Base-by-base conservation (phyloP, 2,113 vertebrate genomes). In the Carassius auratus region DNA sequence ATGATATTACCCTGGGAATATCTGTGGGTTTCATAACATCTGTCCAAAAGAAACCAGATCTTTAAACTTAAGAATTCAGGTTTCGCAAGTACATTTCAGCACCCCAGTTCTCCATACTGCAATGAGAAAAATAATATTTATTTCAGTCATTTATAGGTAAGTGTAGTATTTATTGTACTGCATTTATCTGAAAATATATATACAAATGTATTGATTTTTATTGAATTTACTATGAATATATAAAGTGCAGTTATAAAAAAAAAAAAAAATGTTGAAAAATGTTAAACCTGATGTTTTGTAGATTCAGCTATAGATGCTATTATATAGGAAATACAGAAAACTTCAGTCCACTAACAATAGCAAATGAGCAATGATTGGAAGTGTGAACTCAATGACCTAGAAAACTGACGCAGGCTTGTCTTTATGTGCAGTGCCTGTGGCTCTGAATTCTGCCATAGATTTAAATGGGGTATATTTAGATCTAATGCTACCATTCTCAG, bases 401-500 rank as follows among this genome's bases (percentile, higher is more conserved):
- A 52, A 55, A 76, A 76, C 74, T 33, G 75, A 76, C 75, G 9
- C 33, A 19, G 33, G 66, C 30, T 14, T 69, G 14, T 69, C 14
- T 76, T 52, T 76, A 76, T 55, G n/a, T 42, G 5, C 21, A 26
- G 23, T 19, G 57, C 88, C 48, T 26, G 74, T 88, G 87, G 85
- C 48, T 77, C 79, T 91, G 82, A 90, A 85, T 83, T 30, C 21
- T 48, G 42, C n/a, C 7, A 4, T 48, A 81, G 36, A 74, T 85
- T 76, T 55, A 76, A 55, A 33, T 76, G 86, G 81, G 89, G 83
- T 90, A 89, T 92, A 92, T 88, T 92, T 90, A 90, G 91, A 78
- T 7, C 84, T 86, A 42, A 50, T 91, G 89, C 91, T 92, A 91
- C 88, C 86, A 78, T 89, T 87, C 87, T 71, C 82, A 92, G 92